A percentile compares a stretch with the other conserved stretches of the same genome.
Conservation (phyloP, 2,113 vertebrate species). For the Erpornis zantholeuca region DNA sequence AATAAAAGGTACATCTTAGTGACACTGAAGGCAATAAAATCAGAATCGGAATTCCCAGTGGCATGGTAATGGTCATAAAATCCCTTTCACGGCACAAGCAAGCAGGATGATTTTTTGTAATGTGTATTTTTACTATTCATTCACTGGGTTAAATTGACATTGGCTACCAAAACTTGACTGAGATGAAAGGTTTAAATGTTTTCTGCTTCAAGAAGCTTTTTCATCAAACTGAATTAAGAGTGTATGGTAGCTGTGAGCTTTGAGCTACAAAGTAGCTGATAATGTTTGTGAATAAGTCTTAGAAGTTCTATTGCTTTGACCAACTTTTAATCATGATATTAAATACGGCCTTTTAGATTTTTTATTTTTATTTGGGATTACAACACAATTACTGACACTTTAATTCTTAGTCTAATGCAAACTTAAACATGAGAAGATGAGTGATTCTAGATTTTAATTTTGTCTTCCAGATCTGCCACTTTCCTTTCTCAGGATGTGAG, state of each 20-base stretch:
- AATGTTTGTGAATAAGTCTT: background rate
- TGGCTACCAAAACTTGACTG: background rate
- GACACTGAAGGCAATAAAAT: background rate
- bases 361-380: background rate
- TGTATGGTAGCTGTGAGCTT: background rate
- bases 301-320: background rate
- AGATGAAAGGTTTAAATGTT: background rate
- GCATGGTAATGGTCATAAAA: background rate
- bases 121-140: background rate
- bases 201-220: constrained; percentile 1
- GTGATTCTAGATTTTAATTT: background rate
- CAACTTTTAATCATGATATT: background rate
- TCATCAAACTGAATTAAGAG: background rate
- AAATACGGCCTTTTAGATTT: background rate
- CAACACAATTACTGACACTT: background rate
- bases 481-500: background rate
- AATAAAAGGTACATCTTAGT: background rate
- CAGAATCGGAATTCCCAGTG: background rate
- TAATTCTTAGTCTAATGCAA: background rate
- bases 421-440: background rate
- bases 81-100: background rate
- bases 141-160: background rate
- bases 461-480: background rate
- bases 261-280: background rate
- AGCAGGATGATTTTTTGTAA: background rate